Conservation (phyloP, 1,140 invertebrate genomes). For the Phymorhynchus buccinoides region DNA sequence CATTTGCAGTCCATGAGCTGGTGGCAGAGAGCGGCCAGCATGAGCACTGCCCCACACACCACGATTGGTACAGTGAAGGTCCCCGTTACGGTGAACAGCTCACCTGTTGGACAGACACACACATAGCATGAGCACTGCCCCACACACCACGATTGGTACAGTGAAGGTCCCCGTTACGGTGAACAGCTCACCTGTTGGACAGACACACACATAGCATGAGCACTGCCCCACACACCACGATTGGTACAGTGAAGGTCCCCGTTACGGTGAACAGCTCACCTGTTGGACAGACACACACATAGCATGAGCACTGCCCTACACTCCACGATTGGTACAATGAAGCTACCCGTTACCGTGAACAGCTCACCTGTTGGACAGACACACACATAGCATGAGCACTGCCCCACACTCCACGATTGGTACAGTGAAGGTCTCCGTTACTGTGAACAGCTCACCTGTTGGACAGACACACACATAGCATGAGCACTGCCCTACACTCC, state of each 20-base stretch:
- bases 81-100: not conserved
- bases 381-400: too few species aligned
- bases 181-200: conserved; percentile 5
- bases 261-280: conserved; percentile 5
- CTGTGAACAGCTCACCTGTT: too few species aligned
- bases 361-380: too few species aligned
- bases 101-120: not conserved
- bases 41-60: not conserved
- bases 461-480: too few species aligned
- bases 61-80: not conserved
- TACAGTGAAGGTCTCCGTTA: too few species aligned
- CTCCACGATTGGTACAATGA: too few species aligned
- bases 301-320: too few species aligned
- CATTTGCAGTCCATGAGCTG: conserved; percentile 23
- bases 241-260: not conserved
- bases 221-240: not conserved
- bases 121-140: not conserved
- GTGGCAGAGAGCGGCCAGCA: conserved; percentile 7
- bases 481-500: too few species aligned
- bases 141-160: not conserved
- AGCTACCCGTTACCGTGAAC: too few species aligned
- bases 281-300: not conserved
- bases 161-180: not conserved
- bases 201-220: not conserved
- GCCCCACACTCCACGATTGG: too few species aligned